phyloP scores from a whole-genome alignment of 2,797 vertebrate species.

The Pseudopleuronectes americanus region DNA sequence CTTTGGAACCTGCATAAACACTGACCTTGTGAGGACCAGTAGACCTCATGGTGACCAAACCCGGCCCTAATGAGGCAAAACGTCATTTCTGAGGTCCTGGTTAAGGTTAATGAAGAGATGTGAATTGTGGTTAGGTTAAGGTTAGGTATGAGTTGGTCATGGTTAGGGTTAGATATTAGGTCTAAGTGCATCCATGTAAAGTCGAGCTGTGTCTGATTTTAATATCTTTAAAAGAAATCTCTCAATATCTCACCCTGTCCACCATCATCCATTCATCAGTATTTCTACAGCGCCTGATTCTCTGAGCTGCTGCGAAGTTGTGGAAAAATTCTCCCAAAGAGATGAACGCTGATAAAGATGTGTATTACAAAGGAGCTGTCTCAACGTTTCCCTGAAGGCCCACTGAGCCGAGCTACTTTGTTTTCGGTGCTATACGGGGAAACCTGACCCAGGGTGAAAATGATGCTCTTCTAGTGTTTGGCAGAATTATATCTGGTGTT shows the following conservation, averaged over 20 bases:
- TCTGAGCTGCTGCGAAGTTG: slow-evolving; percentile 6
- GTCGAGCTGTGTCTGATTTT: slow-evolving; percentile 37
- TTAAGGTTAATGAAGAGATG: no score
- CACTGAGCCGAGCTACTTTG: slow-evolving; percentile 6
- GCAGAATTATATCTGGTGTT: slow-evolving; percentile 63
- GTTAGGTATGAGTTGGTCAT: no score
- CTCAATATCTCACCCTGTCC: slow-evolving; percentile 4
- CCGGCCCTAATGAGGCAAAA: no score
- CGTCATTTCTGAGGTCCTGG: no score
- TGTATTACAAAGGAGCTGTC: not conserved
- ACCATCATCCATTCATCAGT: slow-evolving; percentile 1
- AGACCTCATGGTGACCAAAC: no score
- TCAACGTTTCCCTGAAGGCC: slow-evolving; percentile 10
- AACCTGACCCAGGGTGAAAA: slow-evolving; percentile 38
- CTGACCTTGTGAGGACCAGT: no score
- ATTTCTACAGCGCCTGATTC: not conserved
- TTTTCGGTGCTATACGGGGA: slow-evolving; percentile 23
- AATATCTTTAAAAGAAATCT: slow-evolving; percentile 40
- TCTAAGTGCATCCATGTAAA: slow-evolving; percentile 4
- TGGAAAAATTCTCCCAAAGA: slow-evolving; percentile 14
- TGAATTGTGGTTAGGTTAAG: no score
- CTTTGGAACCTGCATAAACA: no score
- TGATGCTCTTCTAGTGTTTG: slow-evolving; percentile 52
- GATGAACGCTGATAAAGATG: slow-evolving; percentile 24
- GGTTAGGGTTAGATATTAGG: no score